Evolutionary conservation across 2,888 invertebrate genomes (phyloP), one percentile per base, ranked within the genome.

Genomic region (Machimus rusticus): DNA sequence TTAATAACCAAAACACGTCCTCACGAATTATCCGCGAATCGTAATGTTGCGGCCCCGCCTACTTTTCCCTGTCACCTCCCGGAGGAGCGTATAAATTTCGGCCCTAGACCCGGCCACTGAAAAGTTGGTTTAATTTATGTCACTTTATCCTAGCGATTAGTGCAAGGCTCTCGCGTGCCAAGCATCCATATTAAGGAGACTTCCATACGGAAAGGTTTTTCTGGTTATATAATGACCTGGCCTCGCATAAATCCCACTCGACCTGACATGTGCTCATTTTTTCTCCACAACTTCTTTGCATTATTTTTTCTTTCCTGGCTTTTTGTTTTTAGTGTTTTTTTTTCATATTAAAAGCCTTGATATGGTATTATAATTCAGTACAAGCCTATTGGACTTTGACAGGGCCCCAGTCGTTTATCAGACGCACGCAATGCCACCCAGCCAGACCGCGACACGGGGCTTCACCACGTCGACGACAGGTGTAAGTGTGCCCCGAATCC

Each of bases 311-410:
- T 57, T 57, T 57, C 9, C n/a, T 66, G 19, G 66, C 34, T n/a
- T 37, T 34, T 34, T 31, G n/a, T 34, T 37, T 14, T 76, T 31
- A 23, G 12, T 39, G 12, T 39, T 39, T 43, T 78, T 81, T 55
- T 81, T 31, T 55, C 43, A 46, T 46, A 46, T 19, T 34, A 31
- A 34, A 43, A 46, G 51, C 46, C 46, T 51, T 31, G 81, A 55
- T 55, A 81, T 81, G 34, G 57, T n/a, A 55, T 81, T 81, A 81
- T 81, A 81, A 81, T 81, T 57, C 81, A 81, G 81, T 34, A 81
- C 81, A 81, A 81, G 81, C 81, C 81, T 55, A 81, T 81, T 81
- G 81, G 51, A 81, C 31, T 81, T 81, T 81, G 81, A 81, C 81
- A 39, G 81, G 81, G 37, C 55, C 19, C 19, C 5, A 34, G 81